Evolutionary conservation across 2,113 vertebrate genomes (phyloP), one percentile per base, ranked within the genome.

Genomic region (Rattus rattus): DNA sequence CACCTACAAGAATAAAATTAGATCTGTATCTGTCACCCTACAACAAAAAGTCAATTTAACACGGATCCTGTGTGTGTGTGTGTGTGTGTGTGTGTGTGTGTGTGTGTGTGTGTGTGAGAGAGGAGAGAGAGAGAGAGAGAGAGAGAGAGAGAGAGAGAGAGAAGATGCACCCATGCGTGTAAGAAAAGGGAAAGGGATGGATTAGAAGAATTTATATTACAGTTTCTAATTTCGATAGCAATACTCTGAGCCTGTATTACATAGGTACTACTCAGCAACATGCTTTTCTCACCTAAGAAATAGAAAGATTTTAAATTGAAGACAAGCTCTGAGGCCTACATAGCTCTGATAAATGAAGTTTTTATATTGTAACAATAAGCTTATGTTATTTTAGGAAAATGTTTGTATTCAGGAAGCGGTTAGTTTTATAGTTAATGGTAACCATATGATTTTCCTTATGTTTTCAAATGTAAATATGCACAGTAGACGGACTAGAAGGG

Each of bases 321-420:
- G 28, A 69, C 16, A 90, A 94, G 4, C 30, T 91, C 63, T 72
- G 36, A 83, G 67, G 43, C 0, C 54, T 86, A 43, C 4, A 77
- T 95, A 33, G 67, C 54, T 91, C 56, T 96, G 39, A 95, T 92
- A 92, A 86, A 24, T 80, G 63, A 56, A 93, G 22, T 88, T 73
- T 96, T 88, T 63, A 63, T 22, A 65, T 56, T 52, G 7, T 86
- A 90, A 73, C 2, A 83, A 91, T 4, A 39, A 91, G 72, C 33
- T 39, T 91, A 94, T 85, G n/a, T 47, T 92, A 89, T 80, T 79
- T 88, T 75, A 92, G 90, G n/a, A 88, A 91, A 96, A 96, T 28
- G 8, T 83, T 90, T 76, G 20, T 80, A 89, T 96, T 75, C 13
- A 94, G 65, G 28, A 80, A 89, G 94, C 36, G 11, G 72, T 90